Conservation (phyloP, 1,140 invertebrate genomes). For the Cyphomyrmex costatus region DNA sequence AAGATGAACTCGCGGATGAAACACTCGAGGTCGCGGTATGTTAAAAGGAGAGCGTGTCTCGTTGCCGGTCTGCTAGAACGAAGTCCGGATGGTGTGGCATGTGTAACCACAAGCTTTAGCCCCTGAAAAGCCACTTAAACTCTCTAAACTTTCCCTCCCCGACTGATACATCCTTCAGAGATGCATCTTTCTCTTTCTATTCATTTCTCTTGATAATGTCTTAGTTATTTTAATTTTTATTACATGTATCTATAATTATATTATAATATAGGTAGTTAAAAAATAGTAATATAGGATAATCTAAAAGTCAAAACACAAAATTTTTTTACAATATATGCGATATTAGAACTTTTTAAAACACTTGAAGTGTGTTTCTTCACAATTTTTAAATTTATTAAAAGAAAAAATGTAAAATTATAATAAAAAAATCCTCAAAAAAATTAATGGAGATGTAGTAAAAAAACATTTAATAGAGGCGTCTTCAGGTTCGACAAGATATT, state of each 20-base stretch:
- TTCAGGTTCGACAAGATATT: slow-evolving; percentile 47
- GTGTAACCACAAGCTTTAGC: slow-evolving; percentile 60
- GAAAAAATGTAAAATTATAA: neutral
- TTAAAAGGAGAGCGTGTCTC: slow-evolving; percentile 76
- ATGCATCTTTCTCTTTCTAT: neutral
- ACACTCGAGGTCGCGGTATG: slow-evolving; percentile 79
- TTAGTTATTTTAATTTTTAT: neutral
- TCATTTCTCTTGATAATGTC: neutral
- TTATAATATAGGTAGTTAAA: neutral
- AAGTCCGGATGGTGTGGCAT: slow-evolving; percentile 51
- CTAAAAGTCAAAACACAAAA: slow-evolving; percentile 11
- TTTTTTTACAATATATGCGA: neutral
- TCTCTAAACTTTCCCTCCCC: slow-evolving; percentile 60
- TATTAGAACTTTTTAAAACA: neutral
- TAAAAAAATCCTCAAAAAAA: neutral
- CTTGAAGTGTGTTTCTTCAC: neutral
- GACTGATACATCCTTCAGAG: slow-evolving; percentile 14
- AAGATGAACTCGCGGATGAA: slow-evolving; percentile 55
- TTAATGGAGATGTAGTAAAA: neutral
- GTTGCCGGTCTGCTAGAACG: slow-evolving; percentile 37
- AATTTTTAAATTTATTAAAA: neutral
- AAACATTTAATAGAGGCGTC: neutral
- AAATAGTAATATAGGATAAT: neutral
- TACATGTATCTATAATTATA: neutral
- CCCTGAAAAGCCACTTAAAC: slow-evolving; percentile 67